Evolutionary conservation across 2,888 invertebrate species (phyloP).

Genomic region (Sthenelais limicola): DNA sequence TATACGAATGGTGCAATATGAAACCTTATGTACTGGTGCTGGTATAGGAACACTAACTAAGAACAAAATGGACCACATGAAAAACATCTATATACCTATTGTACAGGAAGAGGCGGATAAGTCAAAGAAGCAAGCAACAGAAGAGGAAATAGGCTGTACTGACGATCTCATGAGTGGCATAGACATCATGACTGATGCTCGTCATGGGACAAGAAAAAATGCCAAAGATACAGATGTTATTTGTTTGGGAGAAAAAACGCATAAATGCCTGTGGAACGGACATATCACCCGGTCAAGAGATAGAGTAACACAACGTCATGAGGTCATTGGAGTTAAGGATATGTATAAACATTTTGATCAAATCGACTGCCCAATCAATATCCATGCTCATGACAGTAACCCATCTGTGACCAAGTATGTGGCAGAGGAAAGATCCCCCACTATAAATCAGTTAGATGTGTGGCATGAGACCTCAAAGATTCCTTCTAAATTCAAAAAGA

Average conservation of each 20-base stretch:
- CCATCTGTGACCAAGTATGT: conserved; percentile 7
- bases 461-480: no score
- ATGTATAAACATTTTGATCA: conserved; percentile 24
- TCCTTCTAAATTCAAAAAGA: no score
- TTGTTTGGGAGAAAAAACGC: conserved; percentile 14
- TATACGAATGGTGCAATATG: neutral
- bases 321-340: neutral
- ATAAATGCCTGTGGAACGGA: conserved; percentile 21
- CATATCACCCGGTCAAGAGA: conserved; percentile 2
- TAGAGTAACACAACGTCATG: neutral
- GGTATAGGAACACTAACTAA: neutral
- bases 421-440: neutral
- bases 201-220: conserved; percentile 15
- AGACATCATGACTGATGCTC: conserved; percentile 26
- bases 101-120: neutral
- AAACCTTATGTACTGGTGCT: neutral
- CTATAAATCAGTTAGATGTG: no score
- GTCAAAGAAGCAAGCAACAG: neutral
- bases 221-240: conserved; percentile 22
- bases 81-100: neutral
- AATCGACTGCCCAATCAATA: neutral
- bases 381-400: conserved; percentile 10
- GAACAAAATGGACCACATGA: neutral
- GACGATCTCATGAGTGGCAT: conserved; percentile 17
- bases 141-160: conserved; percentile 16